phyloP scores from a whole-genome alignment of 2,797 vertebrate species.

The Acrossocheilus fasciatus region DNA sequence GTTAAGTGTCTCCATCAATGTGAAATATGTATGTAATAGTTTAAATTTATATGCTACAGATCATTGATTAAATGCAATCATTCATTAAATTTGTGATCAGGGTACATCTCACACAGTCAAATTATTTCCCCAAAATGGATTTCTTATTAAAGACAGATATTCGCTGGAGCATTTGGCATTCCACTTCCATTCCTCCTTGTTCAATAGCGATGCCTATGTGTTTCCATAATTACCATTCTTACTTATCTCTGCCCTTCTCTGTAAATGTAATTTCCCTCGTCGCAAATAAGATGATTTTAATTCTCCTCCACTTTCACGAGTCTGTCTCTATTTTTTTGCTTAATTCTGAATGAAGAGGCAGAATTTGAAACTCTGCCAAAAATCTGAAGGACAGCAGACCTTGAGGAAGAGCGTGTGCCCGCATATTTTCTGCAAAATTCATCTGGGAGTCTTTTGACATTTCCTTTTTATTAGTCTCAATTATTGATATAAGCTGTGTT shows the following conservation, averaged over 20 bases:
- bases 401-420: slow-evolving; percentile 25
- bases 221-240: slow-evolving; percentile 52
- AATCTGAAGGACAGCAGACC: slow-evolving; percentile 32
- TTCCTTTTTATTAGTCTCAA: slow-evolving; percentile 54
- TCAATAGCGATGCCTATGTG: slow-evolving; percentile 34
- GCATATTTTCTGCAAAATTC: slow-evolving; percentile 31
- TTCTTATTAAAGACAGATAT: slow-evolving; percentile 30
- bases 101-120: slow-evolving; percentile 11
- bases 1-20: background rate
- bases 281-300: slow-evolving; percentile 47
- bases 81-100: slow-evolving; percentile 23
- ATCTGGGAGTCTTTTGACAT: slow-evolving; percentile 40
- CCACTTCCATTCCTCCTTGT: slow-evolving; percentile 45
- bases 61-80: slow-evolving; percentile 22
- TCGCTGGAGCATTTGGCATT: slow-evolving; percentile 39
- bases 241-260: slow-evolving; percentile 38
- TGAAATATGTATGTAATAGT: slow-evolving; percentile 16
- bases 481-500: slow-evolving; percentile 58
- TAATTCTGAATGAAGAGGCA: slow-evolving; percentile 31
- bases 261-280: slow-evolving; percentile 50
- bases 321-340: slow-evolving; percentile 7
- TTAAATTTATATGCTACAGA: background rate
- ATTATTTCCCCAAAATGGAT: slow-evolving; percentile 5
- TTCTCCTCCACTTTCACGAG: slow-evolving; percentile 3
- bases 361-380: slow-evolving; percentile 33